Conservation (phyloP, 92 coral and sea anemone genomes). For the Blastomussa wellsi region DNA sequence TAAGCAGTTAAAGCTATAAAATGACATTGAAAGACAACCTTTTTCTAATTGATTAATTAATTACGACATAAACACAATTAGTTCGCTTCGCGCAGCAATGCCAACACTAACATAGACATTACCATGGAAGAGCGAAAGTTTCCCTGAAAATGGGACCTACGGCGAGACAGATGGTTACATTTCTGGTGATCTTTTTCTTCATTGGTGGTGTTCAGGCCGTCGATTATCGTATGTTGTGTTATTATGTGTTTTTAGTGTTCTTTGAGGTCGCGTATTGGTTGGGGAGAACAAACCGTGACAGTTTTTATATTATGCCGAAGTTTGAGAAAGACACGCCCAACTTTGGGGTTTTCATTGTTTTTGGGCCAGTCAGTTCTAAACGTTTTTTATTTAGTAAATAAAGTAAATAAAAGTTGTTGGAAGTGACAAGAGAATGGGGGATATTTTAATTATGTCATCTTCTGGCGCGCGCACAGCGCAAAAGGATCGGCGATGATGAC, state of each 20-base stretch:
- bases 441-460: too few species aligned
- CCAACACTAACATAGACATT: not conserved
- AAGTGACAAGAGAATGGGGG: not conserved
- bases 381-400: too few species aligned
- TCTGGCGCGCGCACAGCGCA: not conserved
- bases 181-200: not conserved
- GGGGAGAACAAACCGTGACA: not conserved
- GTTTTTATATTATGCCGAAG: not conserved
- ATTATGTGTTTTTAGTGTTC: not conserved
- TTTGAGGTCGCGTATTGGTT: not conserved
- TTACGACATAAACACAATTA: not conserved
- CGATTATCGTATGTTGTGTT: not conserved
- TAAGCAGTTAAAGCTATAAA: too few species aligned
- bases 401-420: too few species aligned
- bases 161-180: not conserved
- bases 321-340: not conserved
- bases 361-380: too few species aligned
- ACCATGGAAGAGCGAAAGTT: not conserved
- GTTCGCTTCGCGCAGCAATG: not conserved
- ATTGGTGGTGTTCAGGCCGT: not conserved
- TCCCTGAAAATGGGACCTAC: not conserved
- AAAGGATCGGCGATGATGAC: too few species aligned
- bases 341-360: not conserved
- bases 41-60: too few species aligned
- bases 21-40: too few species aligned